Evolutionary conservation across 2,888 invertebrate species (phyloP).

Genomic region (Amiota mariae): DNA sequence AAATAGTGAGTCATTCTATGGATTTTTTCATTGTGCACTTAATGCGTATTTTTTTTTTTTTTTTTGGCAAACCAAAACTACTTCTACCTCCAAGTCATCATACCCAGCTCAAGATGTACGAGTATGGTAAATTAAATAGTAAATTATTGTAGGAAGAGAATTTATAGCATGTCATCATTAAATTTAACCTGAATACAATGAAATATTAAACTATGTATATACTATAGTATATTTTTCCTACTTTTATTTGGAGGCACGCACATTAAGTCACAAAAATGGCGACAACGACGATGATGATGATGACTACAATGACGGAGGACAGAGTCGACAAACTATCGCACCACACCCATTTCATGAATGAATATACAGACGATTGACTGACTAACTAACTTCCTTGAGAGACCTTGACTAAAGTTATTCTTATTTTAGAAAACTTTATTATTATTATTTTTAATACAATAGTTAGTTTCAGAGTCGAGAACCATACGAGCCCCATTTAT

Average conservation of each 20-base stretch:
- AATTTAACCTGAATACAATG: constrained; percentile 61
- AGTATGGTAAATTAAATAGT: background rate
- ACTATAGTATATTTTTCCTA: constrained; percentile 36
- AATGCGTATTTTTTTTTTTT: too few species aligned
- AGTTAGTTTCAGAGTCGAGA: background rate
- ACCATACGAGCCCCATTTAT: background rate
- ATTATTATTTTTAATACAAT: too few species aligned
- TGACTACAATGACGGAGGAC: too few species aligned
- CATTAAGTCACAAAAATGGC: background rate
- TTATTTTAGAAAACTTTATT: too few species aligned
- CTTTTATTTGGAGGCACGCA: constrained; percentile 26
- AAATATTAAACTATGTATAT: constrained; percentile 37
- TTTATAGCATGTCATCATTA: constrained; percentile 65
- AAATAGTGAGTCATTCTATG: constrained; percentile 57
- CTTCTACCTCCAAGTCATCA: background rate
- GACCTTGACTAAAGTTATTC: too few species aligned
- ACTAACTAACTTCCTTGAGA: too few species aligned
- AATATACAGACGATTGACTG: background rate
- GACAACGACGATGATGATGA: background rate
- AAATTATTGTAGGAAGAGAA: constrained; percentile 13
- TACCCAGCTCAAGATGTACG: too few species aligned
- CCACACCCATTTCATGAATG: constrained; percentile 57
- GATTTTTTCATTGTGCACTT: constrained; percentile 49
- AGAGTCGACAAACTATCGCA: background rate
- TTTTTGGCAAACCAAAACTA: constrained; percentile 22